These are phyloP conservation scores for Scyliorhinus canicula DNA, from an alignment of 2,797 vertebrate species.

Conservation along the genomic window DNA sequence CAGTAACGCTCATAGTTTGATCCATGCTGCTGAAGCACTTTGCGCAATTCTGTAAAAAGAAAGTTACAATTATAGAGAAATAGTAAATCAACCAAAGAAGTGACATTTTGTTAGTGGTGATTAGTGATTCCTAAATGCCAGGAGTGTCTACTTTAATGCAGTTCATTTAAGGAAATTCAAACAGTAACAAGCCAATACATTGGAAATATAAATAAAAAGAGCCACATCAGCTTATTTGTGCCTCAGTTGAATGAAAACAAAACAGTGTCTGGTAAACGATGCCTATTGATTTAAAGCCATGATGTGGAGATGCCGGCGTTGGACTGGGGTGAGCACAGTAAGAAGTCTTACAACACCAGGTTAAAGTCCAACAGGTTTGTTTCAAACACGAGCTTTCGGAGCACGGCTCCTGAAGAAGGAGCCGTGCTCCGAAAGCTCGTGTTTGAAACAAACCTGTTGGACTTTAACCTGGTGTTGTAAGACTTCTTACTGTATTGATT, in stretches of 20 bases:
- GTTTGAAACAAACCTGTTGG: too few species aligned
- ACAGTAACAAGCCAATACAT: conserved; percentile 23
- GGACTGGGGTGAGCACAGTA: too few species aligned
- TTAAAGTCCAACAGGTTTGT: too few species aligned
- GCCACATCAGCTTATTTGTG: not conserved
- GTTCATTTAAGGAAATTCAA: not conserved
- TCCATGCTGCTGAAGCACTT: not conserved
- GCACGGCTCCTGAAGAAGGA: too few species aligned
- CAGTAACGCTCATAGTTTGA: conserved; percentile 11
- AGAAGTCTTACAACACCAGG: too few species aligned
- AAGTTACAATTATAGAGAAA: not conserved
- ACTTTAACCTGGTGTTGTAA: too few species aligned
- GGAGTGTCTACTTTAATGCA: not conserved
- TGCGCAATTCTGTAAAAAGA: not conserved
- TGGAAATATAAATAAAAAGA: not conserved
- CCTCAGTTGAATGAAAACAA: conserved; percentile 12
- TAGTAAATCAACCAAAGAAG: conserved; percentile 14
- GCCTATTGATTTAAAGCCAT: not conserved
- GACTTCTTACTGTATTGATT: too few species aligned
- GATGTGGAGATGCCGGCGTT: too few species aligned
- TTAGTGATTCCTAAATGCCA: conserved; percentile 25
- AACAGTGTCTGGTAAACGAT: not conserved
- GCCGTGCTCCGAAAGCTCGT: too few species aligned
- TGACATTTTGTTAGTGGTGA: conserved; percentile 10
- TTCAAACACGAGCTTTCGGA: too few species aligned